Conservation (phyloP, 2,797 vertebrate genomes). For the Eleutherodactylus coqui region DNA sequence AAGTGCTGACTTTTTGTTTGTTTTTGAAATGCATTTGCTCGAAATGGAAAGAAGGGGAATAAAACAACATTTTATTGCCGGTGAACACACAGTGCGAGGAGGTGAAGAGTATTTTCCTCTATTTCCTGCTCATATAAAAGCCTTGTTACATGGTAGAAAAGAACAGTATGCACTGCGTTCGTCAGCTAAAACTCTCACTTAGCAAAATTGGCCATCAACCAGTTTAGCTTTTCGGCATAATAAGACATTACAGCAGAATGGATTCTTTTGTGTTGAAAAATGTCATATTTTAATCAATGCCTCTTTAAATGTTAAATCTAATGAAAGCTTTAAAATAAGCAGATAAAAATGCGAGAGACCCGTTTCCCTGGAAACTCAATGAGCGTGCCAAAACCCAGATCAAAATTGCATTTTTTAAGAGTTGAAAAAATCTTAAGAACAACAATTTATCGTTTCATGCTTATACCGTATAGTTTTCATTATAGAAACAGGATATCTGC, state of each 20-base stretch:
- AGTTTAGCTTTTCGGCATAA: conserved; percentile 71
- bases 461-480: conserved; percentile 38
- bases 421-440: conserved; percentile 58
- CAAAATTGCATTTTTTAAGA: conserved; percentile 55
- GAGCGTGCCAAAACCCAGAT: conserved; percentile 60
- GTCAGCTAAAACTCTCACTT: conserved; percentile 72
- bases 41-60: neutral
- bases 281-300: conserved; percentile 79
- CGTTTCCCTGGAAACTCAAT: conserved; percentile 76
- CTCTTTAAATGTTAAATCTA: conserved; percentile 74
- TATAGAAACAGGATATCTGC: conserved; percentile 55
- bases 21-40: neutral
- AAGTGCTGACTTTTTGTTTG: neutral
- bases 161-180: conserved; percentile 32
- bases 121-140: conserved; percentile 27
- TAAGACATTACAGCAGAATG: conserved; percentile 70
- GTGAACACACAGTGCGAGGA: neutral
- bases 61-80: neutral
- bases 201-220: conserved; percentile 76
- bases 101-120: conserved; percentile 4
- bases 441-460: conserved; percentile 58
- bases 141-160: conserved; percentile 28
- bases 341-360: conserved; percentile 70
- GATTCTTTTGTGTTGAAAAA: conserved; percentile 71
- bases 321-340: conserved; percentile 74